Evolutionary conservation across 2,888 invertebrate species (phyloP).

Genomic region (Eupithecia subfuscata): DNA sequence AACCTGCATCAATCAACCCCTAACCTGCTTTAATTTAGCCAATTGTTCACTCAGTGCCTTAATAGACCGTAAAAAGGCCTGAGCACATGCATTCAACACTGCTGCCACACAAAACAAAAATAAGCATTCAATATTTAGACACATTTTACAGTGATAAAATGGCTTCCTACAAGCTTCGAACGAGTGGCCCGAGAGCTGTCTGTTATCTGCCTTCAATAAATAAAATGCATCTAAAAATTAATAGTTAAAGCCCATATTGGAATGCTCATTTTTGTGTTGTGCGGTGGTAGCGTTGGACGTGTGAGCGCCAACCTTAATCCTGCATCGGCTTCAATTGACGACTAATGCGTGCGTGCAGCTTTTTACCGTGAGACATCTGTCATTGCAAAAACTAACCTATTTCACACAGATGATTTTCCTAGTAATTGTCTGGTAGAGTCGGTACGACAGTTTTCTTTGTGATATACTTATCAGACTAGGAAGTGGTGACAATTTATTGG

Average conservation of each 20-base stretch:
- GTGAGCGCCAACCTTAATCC: slow-evolving; percentile 13
- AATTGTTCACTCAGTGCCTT: slow-evolving; percentile 18
- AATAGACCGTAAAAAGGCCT: background rate
- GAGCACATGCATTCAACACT: too few species aligned
- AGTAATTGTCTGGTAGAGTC: slow-evolving; percentile 59
- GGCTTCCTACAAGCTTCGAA: too few species aligned
- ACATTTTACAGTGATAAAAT: too few species aligned
- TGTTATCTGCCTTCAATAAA: background rate
- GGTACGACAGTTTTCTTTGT: slow-evolving; percentile 29
- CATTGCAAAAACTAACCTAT: slow-evolving; percentile 67
- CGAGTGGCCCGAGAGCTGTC: too few species aligned
- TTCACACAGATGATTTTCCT: slow-evolving; percentile 74
- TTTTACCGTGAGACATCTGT: slow-evolving; percentile 24
- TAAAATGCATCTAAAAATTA: background rate
- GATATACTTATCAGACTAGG: slow-evolving; percentile 15
- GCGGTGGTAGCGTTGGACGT: background rate
- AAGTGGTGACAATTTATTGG: slow-evolving; percentile 10
- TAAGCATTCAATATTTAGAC: too few species aligned
- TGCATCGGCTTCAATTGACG: slow-evolving; percentile 15
- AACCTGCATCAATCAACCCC: background rate
- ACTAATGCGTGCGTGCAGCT: slow-evolving; percentile 19
- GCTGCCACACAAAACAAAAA: too few species aligned
- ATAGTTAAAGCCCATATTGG: background rate
- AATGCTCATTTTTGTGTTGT: background rate
- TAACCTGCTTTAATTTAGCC: slow-evolving; percentile 14